Evolutionary conservation across 2,797 vertebrate genomes (phyloP), one percentile per base, ranked within the genome.

Genomic region (Parotocinclus haroldoi): DNA sequence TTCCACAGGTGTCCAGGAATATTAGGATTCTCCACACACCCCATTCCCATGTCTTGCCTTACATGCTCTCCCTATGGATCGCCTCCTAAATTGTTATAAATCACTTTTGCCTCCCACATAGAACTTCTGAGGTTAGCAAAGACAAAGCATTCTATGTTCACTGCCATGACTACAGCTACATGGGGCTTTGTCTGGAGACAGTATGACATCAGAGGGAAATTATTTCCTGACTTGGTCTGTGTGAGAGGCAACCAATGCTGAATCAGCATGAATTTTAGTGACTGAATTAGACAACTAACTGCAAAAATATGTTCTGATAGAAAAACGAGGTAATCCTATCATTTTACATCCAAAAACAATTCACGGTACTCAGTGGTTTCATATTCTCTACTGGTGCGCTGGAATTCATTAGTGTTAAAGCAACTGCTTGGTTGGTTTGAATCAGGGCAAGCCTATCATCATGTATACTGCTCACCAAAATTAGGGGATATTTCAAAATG

Each of bases 111-210:
- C 84, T 82, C 76, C 81, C 76, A 82, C 73, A 75, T 74, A 79
- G 49, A 68, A 75, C 83, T 80, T 76, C 78, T 83, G 71, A 76
- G 79, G 71, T 81, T 75, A 14, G 14, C 71, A 65, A 61, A 62
- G 78, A 92, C 88, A 91, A 90, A 86, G 83, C 84, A 78, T 75
- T 72, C 82, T 84, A 76, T 92, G 87, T 90, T 82, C 70, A 11
- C 17, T 48, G 17, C 10, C 46, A 52, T 71, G 57, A 71, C 61
- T 56, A 58, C 7, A 59, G 45, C 27, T 65, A 44, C 51, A 59
- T 63, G 46, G 51, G 46, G 38, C 55, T 52, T 52, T 39, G 69
- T 53, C 18, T 42, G 37, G 54, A 71, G 45, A 60, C 10, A 49
- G 44, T 50, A 18, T 66, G 62, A 71, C 62, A 76, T 69, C 66